A percentile compares a stretch with the other conserved stretches of the same genome.
Evolutionary conservation across 2,797 vertebrate species (phyloP).

Genomic region (Micrastur ruficollis): DNA sequence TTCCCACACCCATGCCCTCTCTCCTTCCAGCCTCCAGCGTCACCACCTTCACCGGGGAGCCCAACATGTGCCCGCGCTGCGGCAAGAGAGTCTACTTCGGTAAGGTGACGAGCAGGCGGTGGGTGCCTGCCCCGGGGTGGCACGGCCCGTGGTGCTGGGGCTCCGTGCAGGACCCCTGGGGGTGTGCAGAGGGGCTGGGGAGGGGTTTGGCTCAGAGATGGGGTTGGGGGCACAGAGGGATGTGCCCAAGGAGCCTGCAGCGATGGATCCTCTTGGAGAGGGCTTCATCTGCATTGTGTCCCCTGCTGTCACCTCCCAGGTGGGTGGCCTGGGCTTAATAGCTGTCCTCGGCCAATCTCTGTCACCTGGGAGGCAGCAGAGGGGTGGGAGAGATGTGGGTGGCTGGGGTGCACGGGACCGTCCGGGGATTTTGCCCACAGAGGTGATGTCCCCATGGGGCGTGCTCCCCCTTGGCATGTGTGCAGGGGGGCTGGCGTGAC

Average conservation of each 20-base stretch:
- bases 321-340: neutral
- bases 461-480: neutral
- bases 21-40: conserved; percentile 84
- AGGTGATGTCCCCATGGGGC: neutral
- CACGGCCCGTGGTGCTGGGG: rapidly evolving
- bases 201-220: neutral
- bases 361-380: neutral
- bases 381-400: neutral
- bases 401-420: neutral
- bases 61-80: conserved; percentile 92
- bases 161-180: neutral
- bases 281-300: neutral
- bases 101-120: conserved; percentile 55
- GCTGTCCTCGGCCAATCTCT: neutral
- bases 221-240: neutral
- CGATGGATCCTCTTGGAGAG: neutral
- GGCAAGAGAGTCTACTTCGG: conserved; percentile 97
- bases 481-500: neutral
- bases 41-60: conserved; percentile 95
- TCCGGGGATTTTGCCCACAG: neutral
- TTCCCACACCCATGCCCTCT: neutral
- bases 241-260: neutral
- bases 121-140: rapidly evolving
- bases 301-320: neutral
- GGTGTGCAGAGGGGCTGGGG: neutral